These are phyloP conservation scores for Danio rerio DNA, from an alignment of 2,113 vertebrate species.

Conservation along the genomic window GRCz12tu NC_133182.1:23127001-23127500, in stretches of 20 bases:
- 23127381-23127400: conserved; percentile 17
- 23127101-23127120: too few relatives aligned
- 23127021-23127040: too few relatives aligned
- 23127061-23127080: too few relatives aligned
- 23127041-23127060: too few relatives aligned
- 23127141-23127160: too few relatives aligned
- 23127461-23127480: conserved; percentile 23
- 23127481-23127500: conserved; percentile 22
- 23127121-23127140: too few relatives aligned
- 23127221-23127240: background rate
- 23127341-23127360: conserved; percentile 34
- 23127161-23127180: too few relatives aligned
- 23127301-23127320: background rate
- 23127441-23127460: conserved; percentile 35
- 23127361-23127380: conserved; percentile 38
- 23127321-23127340: conserved; percentile 37
- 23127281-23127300: background rate
- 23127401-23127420: conserved; percentile 29
- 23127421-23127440: conserved; percentile 34
- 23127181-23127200: background rate
- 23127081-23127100: too few relatives aligned
- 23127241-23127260: background rate
- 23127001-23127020: too few relatives aligned
- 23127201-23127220: background rate
- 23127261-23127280: conserved; percentile 12